Evolutionary conservation across 2,797 vertebrate species (phyloP).

Genomic region (Eulemur mongoz): DNA sequence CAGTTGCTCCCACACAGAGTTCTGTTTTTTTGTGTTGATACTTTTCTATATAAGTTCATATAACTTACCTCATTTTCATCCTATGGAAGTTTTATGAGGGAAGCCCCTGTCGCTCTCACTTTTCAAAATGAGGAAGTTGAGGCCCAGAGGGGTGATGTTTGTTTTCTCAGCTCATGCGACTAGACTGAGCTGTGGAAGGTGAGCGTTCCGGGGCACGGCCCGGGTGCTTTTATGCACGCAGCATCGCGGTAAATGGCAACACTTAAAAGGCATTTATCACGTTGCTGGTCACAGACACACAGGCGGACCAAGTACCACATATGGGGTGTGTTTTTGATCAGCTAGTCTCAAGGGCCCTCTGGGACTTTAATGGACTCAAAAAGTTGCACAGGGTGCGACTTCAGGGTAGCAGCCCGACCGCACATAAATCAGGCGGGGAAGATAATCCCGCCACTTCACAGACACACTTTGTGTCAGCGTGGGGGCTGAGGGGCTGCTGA

Average conservation of each 20-base stretch:
- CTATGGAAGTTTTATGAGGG: background rate
- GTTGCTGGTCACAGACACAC: background rate
- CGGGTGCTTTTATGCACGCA: background rate
- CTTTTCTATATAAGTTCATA: background rate
- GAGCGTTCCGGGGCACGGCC: accelerated
- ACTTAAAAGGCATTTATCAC: background rate
- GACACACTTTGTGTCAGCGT: background rate
- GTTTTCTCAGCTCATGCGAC: background rate
- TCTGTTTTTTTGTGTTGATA: background rate
- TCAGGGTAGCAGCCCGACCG: background rate
- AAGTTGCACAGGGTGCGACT: background rate
- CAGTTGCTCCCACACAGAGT: background rate
- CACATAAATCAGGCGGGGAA: background rate
- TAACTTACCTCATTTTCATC: background rate
- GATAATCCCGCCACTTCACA: background rate
- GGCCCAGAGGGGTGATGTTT: background rate
- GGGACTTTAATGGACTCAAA: background rate
- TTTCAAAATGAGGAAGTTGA: background rate
- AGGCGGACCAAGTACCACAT: background rate
- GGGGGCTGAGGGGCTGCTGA: background rate
- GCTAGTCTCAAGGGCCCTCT: background rate
- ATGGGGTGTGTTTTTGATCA: background rate
- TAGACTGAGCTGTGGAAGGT: background rate
- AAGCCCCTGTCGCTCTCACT: background rate
- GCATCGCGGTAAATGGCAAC: background rate